Base-by-base conservation (phyloP, 1,140 invertebrate genomes). In the Globodera rostochiensis region DNA sequence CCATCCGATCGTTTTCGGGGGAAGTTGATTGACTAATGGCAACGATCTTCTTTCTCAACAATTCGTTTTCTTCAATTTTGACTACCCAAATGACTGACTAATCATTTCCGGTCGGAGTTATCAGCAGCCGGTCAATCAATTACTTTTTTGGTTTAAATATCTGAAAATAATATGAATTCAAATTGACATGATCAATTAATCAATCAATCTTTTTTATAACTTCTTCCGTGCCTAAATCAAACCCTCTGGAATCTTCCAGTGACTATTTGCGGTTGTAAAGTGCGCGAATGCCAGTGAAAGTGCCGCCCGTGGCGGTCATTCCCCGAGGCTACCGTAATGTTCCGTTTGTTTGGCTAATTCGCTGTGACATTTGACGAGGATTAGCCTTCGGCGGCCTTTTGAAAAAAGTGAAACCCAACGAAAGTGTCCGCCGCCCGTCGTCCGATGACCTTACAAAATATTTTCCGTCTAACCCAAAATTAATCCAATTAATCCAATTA, bases 401-500 rank as follows among this genome's bases (percentile, higher is more conserved):
- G 5, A 6, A 64, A 64, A 60, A 64, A 64, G 57, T 19, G 57
- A 64, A 64, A 64, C 57, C 6, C 57, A 21, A 64, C 11, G 57
- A 64, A 64, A 64, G 57, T 64, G 57, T 64, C 15, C 13, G 11
- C 15, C 57, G 57, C 19, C 57, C 57, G 57, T 64, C 57, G 57
- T 64, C 19, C 57, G 57, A 64, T 64, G 57, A 64, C 69, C 69
- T 71, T 71, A 45, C 69, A 36, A 71, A 71, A 47, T 71, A 45
- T 71, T 47, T 71, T 71, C 9, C 2, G 69, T 21, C 69, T 19
- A 47, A 9, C 21, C 69, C 69, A 11, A n/a, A 71, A 71, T 71
- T 71, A 71, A 71, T 71, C 69, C 69, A 71, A 71, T 71, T 71
- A 71, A 71, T 71, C 69, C 69, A 71, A 71, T 71, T 71, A 71